A percentile compares a stretch with the other conserved stretches of the same genome.
phyloP scores from a whole-genome alignment of 2,888 invertebrate species.

The Drosophila affinis region DNA sequence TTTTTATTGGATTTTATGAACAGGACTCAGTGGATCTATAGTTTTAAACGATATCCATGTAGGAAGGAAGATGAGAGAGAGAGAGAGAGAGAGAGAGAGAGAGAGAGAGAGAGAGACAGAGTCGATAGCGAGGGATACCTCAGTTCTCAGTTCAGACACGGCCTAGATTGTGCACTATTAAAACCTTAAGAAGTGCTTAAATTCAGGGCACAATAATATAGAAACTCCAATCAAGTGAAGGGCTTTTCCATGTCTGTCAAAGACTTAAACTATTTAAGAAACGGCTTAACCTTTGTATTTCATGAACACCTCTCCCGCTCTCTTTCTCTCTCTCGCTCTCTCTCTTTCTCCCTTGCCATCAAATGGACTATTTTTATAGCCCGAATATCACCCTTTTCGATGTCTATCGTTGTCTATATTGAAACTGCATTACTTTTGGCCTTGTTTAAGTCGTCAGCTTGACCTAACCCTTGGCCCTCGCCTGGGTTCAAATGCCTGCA shows the following conservation, averaged over 20 bases:
- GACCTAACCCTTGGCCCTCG: constrained; percentile 36
- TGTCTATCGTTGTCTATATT: not conserved
- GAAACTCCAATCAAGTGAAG: not conserved
- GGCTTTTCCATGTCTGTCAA: not conserved
- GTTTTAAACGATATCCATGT: too few relatives aligned
- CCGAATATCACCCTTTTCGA: not conserved
- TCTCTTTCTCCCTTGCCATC: not conserved
- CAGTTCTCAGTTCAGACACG: too few relatives aligned
- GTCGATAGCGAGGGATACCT: too few relatives aligned
- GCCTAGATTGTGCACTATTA: not conserved
- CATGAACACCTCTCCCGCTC: not conserved
- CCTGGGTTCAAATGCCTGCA: constrained; percentile 53
- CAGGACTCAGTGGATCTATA: too few relatives aligned
- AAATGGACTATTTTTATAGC: not conserved
- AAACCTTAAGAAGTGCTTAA: not conserved
- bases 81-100: too few relatives aligned
- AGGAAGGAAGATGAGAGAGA: too few relatives aligned
- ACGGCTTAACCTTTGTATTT: not conserved
- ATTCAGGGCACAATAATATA: not conserved
- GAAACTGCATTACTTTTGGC: not conserved
- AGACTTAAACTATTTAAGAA: not conserved
- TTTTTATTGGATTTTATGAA: too few relatives aligned
- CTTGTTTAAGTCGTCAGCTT: constrained; percentile 6
- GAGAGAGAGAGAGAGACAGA: too few relatives aligned
- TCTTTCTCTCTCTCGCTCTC: not conserved